A percentile compares a stretch with the other conserved stretches of the same genome.
phyloP scores from a whole-genome alignment of 2,888 invertebrate genomes.

The Hipparchia sbordonii region DNA sequence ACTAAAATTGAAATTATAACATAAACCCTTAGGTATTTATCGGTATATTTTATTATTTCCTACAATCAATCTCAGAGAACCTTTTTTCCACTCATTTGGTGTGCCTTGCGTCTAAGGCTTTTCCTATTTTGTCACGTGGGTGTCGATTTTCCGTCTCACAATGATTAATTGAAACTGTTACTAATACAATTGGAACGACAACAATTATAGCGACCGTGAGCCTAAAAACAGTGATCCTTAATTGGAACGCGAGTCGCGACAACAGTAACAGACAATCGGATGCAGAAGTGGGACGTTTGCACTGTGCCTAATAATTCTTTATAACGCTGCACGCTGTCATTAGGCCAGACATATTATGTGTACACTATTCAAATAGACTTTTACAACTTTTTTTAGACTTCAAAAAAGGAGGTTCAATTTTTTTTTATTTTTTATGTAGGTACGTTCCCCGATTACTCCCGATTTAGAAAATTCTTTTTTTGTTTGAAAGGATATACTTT shows the following conservation, averaged over 20 bases:
- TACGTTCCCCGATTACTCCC: no score
- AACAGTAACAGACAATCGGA: constrained; percentile 17
- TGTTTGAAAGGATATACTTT: no score
- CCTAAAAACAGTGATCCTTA: constrained; percentile 15
- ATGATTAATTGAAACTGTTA: not conserved
- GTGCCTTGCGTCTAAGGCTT: not conserved
- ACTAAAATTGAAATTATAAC: no score
- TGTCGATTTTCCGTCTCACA: not conserved
- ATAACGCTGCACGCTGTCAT: not conserved
- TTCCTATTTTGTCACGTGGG: not conserved
- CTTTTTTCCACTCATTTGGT: no score
- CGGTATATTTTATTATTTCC: no score
- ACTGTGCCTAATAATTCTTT: constrained; percentile 13
- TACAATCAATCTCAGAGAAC: not conserved
- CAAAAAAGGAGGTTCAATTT: no score
- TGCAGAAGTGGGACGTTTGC: constrained; percentile 16
- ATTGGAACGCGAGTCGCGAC: constrained; percentile 13
- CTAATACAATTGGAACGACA: constrained; percentile 19
- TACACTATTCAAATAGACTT: no score
- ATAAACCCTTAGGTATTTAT: no score
- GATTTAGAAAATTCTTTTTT: no score
- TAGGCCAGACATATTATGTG: not conserved
- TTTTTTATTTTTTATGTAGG: no score
- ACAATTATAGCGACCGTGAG: constrained; percentile 18
- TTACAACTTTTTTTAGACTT: no score